Percentiles rank a stretch among this genome's conserved stretches.
phyloP scores from a whole-genome alignment of 2,797 vertebrate genomes.

The Characodon lateralis region DNA sequence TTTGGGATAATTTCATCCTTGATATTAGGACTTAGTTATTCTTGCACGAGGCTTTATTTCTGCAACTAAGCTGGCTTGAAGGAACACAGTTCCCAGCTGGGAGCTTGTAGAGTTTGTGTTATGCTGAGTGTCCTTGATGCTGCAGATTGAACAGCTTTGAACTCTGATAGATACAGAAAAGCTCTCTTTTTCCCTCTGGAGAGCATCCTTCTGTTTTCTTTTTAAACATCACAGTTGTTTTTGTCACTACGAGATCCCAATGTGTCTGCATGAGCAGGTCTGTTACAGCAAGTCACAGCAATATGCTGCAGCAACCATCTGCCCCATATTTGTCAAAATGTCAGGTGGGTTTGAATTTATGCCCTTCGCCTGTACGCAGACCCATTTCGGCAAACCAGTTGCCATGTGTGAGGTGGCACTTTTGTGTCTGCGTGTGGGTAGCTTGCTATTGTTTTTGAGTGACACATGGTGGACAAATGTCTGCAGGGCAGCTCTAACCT shows the following conservation, averaged over 20 bases:
- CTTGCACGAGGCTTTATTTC: slow-evolving; percentile 9
- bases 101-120: slow-evolving; percentile 27
- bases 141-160: slow-evolving; percentile 42
- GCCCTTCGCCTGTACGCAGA: slow-evolving; percentile 51
- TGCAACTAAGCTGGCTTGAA: slow-evolving; percentile 30
- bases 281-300: slow-evolving; percentile 61
- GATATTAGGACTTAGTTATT: slow-evolving; percentile 12
- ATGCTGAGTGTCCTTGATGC: slow-evolving; percentile 48
- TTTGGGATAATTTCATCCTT: background rate
- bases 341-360: slow-evolving; percentile 62
- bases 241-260: slow-evolving; percentile 49
- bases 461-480: slow-evolving; percentile 51
- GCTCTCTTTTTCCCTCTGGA: slow-evolving; percentile 28
- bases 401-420: slow-evolving; percentile 26
- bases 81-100: slow-evolving; percentile 30
- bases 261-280: slow-evolving; percentile 44
- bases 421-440: slow-evolving; percentile 6
- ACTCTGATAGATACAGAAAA: slow-evolving; percentile 28
- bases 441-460: slow-evolving; percentile 44
- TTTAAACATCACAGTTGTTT: slow-evolving; percentile 56
- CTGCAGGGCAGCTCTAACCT: slow-evolving; percentile 65
- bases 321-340: slow-evolving; percentile 60
- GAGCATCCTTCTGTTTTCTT: slow-evolving; percentile 29
- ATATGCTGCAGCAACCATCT: slow-evolving; percentile 61
- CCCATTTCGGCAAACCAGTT: slow-evolving; percentile 21